Conservation (phyloP, 2,113 vertebrate genomes). For the Dendropsophus ebraccatus region DNA sequence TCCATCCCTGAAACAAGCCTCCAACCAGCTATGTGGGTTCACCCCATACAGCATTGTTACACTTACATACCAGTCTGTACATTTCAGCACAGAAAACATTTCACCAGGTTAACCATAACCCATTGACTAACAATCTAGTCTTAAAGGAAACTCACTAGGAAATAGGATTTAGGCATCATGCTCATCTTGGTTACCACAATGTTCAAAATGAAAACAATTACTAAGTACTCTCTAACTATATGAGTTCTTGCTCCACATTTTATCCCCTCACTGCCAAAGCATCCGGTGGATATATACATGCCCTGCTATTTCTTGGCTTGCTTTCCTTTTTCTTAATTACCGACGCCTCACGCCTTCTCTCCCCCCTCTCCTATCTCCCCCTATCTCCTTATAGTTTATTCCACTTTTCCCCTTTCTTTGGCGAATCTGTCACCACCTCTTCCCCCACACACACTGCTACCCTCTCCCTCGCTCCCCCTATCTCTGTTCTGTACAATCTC, state of each 20-base stretch:
- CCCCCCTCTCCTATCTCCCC: conserved; percentile 20
- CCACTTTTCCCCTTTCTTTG: conserved; percentile 41
- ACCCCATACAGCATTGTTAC: neutral
- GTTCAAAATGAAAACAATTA: neutral
- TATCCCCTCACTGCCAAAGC: neutral
- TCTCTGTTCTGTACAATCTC: conserved; percentile 53
- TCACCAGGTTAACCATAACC: neutral
- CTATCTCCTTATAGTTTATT: conserved; percentile 28
- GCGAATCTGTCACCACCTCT: conserved; percentile 42
- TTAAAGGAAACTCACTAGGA: neutral
- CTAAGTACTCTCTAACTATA: neutral
- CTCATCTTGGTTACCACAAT: neutral
- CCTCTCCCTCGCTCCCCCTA: neutral
- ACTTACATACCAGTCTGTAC: neutral
- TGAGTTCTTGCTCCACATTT: neutral
- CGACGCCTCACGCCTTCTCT: neutral
- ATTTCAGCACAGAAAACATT: neutral
- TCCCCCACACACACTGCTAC: conserved; percentile 9
- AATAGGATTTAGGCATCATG: neutral
- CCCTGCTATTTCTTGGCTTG: neutral
- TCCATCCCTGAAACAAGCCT: neutral
- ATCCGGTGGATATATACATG: neutral
- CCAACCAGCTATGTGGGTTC: too few relatives aligned
- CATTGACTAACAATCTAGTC: neutral
- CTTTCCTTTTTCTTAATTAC: conserved; percentile 18